Conservation (phyloP, 2,113 vertebrate genomes). For the Acanthisitta chloris region DNA sequence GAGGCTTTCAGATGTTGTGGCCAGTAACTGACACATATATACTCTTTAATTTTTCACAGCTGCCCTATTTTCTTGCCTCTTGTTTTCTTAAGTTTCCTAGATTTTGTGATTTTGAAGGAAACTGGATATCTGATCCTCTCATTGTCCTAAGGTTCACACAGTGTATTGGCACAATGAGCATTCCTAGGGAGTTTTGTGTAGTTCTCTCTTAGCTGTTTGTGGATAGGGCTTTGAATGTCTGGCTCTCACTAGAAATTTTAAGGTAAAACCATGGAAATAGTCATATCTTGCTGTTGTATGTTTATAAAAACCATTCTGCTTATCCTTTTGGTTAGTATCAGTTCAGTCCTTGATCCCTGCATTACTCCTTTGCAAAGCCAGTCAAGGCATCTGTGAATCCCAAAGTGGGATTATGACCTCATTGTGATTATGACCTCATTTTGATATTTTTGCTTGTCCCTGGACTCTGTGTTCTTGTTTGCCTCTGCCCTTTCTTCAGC, state of each 20-base stretch:
- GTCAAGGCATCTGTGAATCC: background rate
- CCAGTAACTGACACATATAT: background rate
- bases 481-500: slow-evolving; percentile 4
- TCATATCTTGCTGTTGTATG: background rate
- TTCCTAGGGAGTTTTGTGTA: background rate
- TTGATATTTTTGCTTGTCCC: slow-evolving; percentile 5
- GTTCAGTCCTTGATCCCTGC: background rate
- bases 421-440: slow-evolving; percentile 14
- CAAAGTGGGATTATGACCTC: slow-evolving; percentile 39
- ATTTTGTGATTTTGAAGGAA: background rate
- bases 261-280: background rate
- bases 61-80: background rate
- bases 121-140: background rate
- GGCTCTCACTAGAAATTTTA: background rate
- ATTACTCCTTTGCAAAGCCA: background rate
- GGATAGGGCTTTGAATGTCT: background rate
- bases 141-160: background rate
- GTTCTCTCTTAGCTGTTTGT: background rate
- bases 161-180: background rate
- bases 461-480: background rate
- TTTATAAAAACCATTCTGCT: background rate
- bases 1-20: background rate
- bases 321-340: background rate
- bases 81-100: background rate
- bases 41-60: background rate